Base-by-base conservation (phyloP, 2,113 vertebrate species). In the Scartelaos histophorus region DNA sequence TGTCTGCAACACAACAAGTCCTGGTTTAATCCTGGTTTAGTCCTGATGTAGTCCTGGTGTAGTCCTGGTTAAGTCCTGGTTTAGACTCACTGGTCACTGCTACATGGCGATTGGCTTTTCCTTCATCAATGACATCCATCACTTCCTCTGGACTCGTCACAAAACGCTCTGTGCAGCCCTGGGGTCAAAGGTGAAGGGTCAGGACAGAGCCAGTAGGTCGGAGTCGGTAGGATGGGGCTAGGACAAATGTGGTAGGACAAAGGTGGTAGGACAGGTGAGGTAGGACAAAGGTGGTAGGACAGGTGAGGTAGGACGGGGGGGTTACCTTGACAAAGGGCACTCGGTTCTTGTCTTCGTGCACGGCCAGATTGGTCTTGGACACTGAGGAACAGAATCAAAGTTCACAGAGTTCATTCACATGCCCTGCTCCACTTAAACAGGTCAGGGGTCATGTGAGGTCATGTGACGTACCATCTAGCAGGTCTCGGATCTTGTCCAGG, bases 111-210 rank as follows among this genome's bases (percentile, higher is more conserved):
- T 99, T 99, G 7, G 96, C 93, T 88, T 99, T 99, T 12, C 97
- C 97, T 65, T 99, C 97, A 1, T 99, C 97, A 6, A 99, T 99
- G 43, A 99, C 95, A 54, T 99, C 97, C 96, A 99, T 94, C 56
- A 99, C 96, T 53, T 98, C 97, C 13, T 99, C 97, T 0, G 97
- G 97, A 82, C 96, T 99, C 38, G 97, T 98, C 5, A 99, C 97
- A 80, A 99, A 99, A 9, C 97, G 91, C 85, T 99, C 97, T 0
- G 97, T 99, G 46, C 97, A 99, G 2, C 97, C 97, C 97, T 98
- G 86, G 21, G 19, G 12, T n/a, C 17, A 64, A 7, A 25, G 24
- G 12, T 21, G 11, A 21, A 22, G n/a, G 51, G 51, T 53, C 10
- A 56, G n/a, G 53, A 10, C 53, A 56, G n/a, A 56, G 2, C 34